phyloP scores from a whole-genome alignment of 2,797 vertebrate species.

The Pipistrellus nathusii region DNA sequence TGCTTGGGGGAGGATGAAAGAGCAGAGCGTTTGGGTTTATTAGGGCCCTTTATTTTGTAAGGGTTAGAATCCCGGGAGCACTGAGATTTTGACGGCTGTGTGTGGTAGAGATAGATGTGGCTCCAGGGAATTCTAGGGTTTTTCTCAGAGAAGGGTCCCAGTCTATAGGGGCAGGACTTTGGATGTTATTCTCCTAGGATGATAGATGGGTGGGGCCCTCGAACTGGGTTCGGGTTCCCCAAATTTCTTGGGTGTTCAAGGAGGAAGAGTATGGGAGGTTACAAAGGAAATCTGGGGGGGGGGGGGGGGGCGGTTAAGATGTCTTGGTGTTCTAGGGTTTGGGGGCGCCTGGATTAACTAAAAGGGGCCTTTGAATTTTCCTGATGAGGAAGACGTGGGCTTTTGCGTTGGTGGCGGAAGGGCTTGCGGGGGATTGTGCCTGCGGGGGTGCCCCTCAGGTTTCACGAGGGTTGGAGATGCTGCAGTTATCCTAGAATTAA shows the following conservation, averaged over 20 bases:
- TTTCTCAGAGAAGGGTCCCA: neutral
- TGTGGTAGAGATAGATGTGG: neutral
- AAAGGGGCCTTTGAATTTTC: neutral
- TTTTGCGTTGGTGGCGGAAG: conserved; percentile 32
- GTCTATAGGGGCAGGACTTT: neutral
- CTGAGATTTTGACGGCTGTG: neutral
- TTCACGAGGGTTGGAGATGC: neutral
- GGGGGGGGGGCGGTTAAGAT: neutral
- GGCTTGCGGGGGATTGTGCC: neutral
- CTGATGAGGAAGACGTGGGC: conserved; percentile 2
- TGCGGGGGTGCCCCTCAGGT: neutral
- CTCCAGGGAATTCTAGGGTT: neutral
- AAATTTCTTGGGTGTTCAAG: neutral
- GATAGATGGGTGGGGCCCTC: conserved; percentile 25
- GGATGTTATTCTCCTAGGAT: neutral
- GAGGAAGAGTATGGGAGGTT: neutral
- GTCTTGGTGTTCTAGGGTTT: neutral
- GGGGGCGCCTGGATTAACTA: neutral
- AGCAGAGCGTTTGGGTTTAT: neutral
- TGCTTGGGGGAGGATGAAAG: neutral
- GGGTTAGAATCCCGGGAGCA: neutral
- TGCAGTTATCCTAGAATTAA: conserved; percentile 26
- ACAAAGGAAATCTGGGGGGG: neutral
- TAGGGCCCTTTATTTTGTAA: neutral
- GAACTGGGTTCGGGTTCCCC: neutral